Percentiles rank a stretch among this genome's conserved stretches.
These are phyloP conservation scores for Megalopta genalis DNA, from an alignment of 1,140 invertebrate genomes.

Conservation along the genomic window DNA sequence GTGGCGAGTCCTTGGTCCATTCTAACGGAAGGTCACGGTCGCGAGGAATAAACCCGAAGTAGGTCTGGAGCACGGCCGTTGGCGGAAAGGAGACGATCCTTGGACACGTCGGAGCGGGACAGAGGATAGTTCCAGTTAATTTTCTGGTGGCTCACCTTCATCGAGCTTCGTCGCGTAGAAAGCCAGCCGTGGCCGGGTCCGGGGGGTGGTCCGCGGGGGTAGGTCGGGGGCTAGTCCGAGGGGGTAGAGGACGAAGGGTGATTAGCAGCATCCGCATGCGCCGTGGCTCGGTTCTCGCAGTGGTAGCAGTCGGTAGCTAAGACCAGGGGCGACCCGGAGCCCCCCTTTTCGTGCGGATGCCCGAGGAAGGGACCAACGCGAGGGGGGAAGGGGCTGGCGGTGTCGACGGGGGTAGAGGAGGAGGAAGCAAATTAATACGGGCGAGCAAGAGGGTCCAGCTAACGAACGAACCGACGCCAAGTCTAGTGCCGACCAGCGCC, in stretches of 20 bases:
- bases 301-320: slow-evolving; percentile 50
- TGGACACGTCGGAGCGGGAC: slow-evolving; percentile 1
- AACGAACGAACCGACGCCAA: slow-evolving; percentile 78
- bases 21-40: slow-evolving; percentile 56
- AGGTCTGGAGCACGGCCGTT: slow-evolving; percentile 43
- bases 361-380: slow-evolving; percentile 51
- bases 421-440: slow-evolving; percentile 79
- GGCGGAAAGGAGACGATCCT: not conserved
- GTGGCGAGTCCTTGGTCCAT: not conserved
- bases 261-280: slow-evolving; percentile 75
- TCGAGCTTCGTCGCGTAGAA: slow-evolving; percentile 42
- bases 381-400: slow-evolving; percentile 16
- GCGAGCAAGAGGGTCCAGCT: slow-evolving; percentile 75
- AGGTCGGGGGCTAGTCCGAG: slow-evolving; percentile 41
- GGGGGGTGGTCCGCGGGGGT: slow-evolving; percentile 20
- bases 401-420: slow-evolving; percentile 62
- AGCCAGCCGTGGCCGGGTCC: not conserved
- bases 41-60: slow-evolving; percentile 56
- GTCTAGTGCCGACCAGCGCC: slow-evolving; percentile 77
- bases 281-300: slow-evolving; percentile 58
- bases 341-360: slow-evolving; percentile 58
- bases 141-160: slow-evolving; percentile 57
- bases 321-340: slow-evolving; percentile 69
- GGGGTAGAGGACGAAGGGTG: slow-evolving; percentile 67
- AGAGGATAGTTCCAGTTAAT: slow-evolving; percentile 59